Evolutionary conservation across 2,888 invertebrate species (phyloP).

Genomic region (Drosophila falleni): DNA sequence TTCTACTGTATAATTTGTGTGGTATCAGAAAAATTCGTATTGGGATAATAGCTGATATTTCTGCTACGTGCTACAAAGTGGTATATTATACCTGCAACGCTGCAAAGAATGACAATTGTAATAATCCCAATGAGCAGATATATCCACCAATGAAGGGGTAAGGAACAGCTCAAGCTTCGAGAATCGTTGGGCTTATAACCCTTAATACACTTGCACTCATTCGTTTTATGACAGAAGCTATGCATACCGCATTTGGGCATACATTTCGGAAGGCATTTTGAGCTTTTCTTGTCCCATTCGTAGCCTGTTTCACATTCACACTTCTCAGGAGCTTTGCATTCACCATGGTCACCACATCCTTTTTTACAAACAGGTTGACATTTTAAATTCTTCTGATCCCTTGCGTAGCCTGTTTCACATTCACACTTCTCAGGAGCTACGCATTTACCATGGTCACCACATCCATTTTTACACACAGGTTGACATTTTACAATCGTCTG

Average conservation of each 20-base stretch:
- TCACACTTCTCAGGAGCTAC: neutral
- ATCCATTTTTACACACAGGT: neutral
- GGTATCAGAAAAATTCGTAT: slow-evolving; percentile 12
- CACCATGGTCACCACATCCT: neutral
- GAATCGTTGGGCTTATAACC: slow-evolving; percentile 3
- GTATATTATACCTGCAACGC: neutral
- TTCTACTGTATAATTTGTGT: neutral
- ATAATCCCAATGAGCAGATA: slow-evolving; percentile 6
- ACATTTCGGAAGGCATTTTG: slow-evolving; percentile 10
- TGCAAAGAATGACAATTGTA: neutral
- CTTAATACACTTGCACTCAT: slow-evolving; percentile 16
- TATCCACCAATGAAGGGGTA: slow-evolving; percentile 17
- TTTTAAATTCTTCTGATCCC: neutral
- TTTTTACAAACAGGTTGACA: slow-evolving; percentile 4
- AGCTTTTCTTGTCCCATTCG: neutral
- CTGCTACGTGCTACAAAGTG: neutral
- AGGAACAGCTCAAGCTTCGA: slow-evolving; percentile 6
- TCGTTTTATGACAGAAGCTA: slow-evolving; percentile 9
- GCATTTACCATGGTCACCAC: neutral
- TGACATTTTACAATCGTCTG: neutral
- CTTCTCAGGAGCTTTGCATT: too few species aligned
- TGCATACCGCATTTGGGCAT: slow-evolving; percentile 21
- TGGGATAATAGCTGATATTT: slow-evolving; percentile 29
- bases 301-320: slow-evolving; percentile 1
- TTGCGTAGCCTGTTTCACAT: neutral